Base-by-base conservation (phyloP, 2,888 invertebrate species). In the Myathropa florea region DNA sequence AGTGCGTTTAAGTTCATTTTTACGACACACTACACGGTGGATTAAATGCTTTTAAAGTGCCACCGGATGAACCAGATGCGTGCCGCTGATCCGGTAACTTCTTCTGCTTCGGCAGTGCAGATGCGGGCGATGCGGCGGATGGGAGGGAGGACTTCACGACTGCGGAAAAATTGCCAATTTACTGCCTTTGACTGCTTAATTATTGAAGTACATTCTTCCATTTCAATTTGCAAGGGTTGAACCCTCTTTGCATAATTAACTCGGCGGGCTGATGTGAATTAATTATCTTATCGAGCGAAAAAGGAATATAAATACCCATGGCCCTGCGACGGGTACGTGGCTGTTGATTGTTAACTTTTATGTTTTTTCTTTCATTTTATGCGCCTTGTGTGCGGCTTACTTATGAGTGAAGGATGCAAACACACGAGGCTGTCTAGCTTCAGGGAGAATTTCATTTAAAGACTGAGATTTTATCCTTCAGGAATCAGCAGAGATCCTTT, bases 1-100 rank as follows among this genome's bases (percentile, higher is more conserved):
- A 61, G 53, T 57, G 77, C 61, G 55, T 64, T 71, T 71, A 83
- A 67, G 72, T 65, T 53, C 53, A 39, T 26, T 61, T 77, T 26
- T 14, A 60, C 60, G 28, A 26, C 60, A 18, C 57, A 7, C 21
- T 24, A 9, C 18, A 18, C 60, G 28, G 64, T 26, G 64, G 26
- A 39, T 59, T 65, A 57, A 59, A 75, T 65, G 75, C 57, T 28
- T 59, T 39, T 57, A 24, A 64, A 24, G 36, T 23, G 26, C 24
- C 24, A 23, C 4, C 36, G 59, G n/a, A 18, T 36, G 18, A 60
- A 18, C 39, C n/a, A n/a, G n/a, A n/a, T n/a, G n/a, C n/a, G n/a
- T n/a, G 2, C 10, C 30, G 30, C 30, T 6, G 6, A 7, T 2
- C 6, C 28, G 3, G 4, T 28, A 6, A 6, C 28, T 28, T 28